A percentile compares a stretch with the other conserved stretches of the same genome.
phyloP scores from a whole-genome alignment of 2,113 vertebrate genomes.

The Onychorhynchus coronatus region DNA sequence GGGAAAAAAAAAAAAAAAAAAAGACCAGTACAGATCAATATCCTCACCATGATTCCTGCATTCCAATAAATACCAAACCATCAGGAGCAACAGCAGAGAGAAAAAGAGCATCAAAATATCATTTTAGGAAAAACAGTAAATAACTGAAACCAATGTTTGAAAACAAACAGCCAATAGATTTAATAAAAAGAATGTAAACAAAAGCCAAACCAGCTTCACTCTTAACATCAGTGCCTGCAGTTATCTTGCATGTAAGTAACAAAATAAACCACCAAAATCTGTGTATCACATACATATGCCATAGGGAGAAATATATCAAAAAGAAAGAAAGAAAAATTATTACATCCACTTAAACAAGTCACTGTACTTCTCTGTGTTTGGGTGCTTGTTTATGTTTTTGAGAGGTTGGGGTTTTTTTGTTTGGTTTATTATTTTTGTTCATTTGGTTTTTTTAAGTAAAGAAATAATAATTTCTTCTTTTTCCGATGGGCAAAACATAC shows the following conservation, averaged over 20 bases:
- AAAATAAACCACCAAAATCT: background rate
- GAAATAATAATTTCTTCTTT: background rate
- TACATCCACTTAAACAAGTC: background rate
- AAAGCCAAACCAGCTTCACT: background rate
- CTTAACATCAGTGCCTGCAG: background rate
- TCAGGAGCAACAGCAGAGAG: background rate
- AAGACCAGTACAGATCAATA: background rate
- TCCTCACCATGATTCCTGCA: background rate
- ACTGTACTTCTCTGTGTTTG: background rate
- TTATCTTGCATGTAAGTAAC: background rate
- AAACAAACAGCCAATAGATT: background rate
- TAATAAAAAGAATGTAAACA: background rate
- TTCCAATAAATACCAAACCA: slow-evolving; percentile 47
- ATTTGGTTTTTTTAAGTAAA: background rate
- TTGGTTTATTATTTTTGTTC: background rate
- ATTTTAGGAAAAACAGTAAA: slow-evolving; percentile 17
- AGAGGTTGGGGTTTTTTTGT: background rate
- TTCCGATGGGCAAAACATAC: background rate
- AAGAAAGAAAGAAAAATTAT: background rate
- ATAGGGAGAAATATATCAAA: background rate
- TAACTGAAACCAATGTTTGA: background rate
- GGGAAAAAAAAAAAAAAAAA: background rate
- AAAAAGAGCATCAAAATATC: background rate
- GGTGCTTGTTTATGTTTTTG: background rate
- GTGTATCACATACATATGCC: background rate